These are phyloP conservation scores for Leptobrachium leishanense DNA, from an alignment of 2,113 vertebrate genomes.

Conservation along the genomic window DNA sequence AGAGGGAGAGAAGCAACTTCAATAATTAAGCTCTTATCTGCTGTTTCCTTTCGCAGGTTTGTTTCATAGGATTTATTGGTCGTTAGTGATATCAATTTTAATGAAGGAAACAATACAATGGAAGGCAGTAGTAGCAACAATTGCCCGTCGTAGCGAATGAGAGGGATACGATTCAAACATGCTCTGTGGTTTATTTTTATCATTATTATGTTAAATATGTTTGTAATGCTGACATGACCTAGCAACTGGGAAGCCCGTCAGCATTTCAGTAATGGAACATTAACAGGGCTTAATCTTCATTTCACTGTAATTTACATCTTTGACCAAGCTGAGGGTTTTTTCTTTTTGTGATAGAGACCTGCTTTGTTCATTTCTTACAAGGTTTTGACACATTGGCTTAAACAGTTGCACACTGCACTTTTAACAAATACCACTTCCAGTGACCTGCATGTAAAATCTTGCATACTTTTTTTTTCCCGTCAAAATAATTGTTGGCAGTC, in stretches of 20 bases:
- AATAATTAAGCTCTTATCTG: conserved; percentile 19
- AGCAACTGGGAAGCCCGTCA: conserved; percentile 14
- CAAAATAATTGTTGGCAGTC: no score
- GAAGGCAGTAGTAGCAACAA: conserved; percentile 26
- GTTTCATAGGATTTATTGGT: conserved; percentile 23
- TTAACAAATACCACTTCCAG: conserved; percentile 1
- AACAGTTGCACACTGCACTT: neutral
- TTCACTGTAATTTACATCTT: conserved; percentile 1
- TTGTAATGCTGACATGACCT: conserved; percentile 13
- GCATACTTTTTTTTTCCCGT: no score
- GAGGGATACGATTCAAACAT: conserved; percentile 6
- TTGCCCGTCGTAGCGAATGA: neutral
- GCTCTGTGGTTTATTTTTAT: conserved; percentile 40
- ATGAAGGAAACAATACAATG: conserved; percentile 39
- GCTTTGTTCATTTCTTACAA: neutral
- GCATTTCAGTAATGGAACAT: neutral
- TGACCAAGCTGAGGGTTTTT: neutral
- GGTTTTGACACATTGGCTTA: neutral
- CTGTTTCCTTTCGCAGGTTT: conserved; percentile 33
- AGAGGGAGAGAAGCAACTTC: conserved; percentile 40
- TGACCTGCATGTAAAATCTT: neutral
- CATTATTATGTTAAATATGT: conserved; percentile 42
- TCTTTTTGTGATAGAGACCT: neutral
- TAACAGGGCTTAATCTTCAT: neutral
- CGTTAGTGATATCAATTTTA: conserved; percentile 19